phyloP scores from a whole-genome alignment of 2,888 invertebrate genomes.

The Tryphoninae sp. region DNA sequence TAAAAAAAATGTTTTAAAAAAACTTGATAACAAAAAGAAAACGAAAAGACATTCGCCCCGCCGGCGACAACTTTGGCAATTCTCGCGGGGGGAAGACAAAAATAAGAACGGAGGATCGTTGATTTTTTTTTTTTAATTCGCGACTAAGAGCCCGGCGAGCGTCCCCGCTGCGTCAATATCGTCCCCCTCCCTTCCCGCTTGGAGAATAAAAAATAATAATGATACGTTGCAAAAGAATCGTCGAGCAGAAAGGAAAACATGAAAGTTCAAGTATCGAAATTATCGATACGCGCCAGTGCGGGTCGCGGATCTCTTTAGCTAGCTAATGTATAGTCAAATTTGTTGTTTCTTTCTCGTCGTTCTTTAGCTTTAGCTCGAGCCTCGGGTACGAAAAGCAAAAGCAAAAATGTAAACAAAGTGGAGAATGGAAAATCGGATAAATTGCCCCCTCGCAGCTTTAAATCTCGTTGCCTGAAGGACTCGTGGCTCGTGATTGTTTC shows the following conservation, averaged over 20 bases:
- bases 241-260: slow-evolving; percentile 13
- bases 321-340: slow-evolving; percentile 62
- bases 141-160: slow-evolving; percentile 59
- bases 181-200: background rate
- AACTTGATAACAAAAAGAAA: slow-evolving; percentile 11
- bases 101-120: slow-evolving; percentile 1
- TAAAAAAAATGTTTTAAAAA: background rate
- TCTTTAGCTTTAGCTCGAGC: slow-evolving; percentile 35
- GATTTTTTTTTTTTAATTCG: slow-evolving; percentile 26
- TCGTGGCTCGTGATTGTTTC: slow-evolving; percentile 51
- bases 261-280: background rate
- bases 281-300: slow-evolving; percentile 13
- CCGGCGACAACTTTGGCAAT: slow-evolving; percentile 9
- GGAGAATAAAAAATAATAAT: background rate
- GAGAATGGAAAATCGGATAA: slow-evolving; percentile 35
- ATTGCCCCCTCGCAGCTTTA: slow-evolving; percentile 62
- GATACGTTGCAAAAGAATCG: slow-evolving; percentile 8
- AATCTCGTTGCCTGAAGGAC: slow-evolving; percentile 63
- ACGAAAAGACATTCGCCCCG: background rate
- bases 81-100: slow-evolving; percentile 32
- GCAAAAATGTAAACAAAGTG: slow-evolving; percentile 17
- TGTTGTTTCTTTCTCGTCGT: slow-evolving; percentile 28
- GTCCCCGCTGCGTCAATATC: slow-evolving; percentile 44
- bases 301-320: slow-evolving; percentile 61
- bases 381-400: slow-evolving; percentile 11